phyloP scores from a whole-genome alignment of 1,140 invertebrate genomes.

The Diorhabda carinulata region DNA sequence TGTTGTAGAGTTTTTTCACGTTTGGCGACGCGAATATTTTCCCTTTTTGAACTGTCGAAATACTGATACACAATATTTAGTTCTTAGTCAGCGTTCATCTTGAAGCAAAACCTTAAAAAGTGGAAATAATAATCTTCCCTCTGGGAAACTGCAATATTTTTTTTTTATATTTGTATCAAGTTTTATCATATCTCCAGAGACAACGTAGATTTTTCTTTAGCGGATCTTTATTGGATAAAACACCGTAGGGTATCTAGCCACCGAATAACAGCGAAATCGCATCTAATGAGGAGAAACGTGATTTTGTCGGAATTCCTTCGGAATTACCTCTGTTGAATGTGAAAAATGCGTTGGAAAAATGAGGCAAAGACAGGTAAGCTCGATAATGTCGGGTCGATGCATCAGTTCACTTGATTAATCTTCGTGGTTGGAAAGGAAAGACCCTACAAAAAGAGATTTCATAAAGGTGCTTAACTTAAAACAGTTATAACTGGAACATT shows the following conservation, averaged over 20 bases:
- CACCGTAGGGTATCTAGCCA: not conserved
- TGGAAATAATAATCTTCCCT: not conserved
- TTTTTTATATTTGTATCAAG: not conserved
- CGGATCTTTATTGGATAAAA: constrained; percentile 2
- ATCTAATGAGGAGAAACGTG: constrained; percentile 13
- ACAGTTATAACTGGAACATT: too few relatives aligned
- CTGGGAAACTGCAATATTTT: not conserved
- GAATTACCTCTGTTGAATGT: constrained; percentile 14
- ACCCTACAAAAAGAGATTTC: not conserved
- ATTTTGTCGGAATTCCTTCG: constrained; percentile 7
- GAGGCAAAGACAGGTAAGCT: constrained; percentile 3
- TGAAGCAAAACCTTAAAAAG: not conserved
- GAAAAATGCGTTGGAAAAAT: constrained; percentile 13
- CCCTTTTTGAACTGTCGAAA: too few relatives aligned
- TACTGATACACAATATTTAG: too few relatives aligned
- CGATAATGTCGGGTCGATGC: not conserved
- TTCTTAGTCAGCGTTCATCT: too few relatives aligned
- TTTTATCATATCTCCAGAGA: not conserved
- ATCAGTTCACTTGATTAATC: constrained; percentile 7
- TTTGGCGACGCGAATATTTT: too few relatives aligned
- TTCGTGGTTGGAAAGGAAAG: constrained; percentile 4
- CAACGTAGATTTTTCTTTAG: constrained; percentile 2
- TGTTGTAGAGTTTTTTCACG: too few relatives aligned
- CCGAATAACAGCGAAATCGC: constrained; percentile 6
- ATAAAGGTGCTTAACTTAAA: too few relatives aligned